Conservation (phyloP, 1,140 invertebrate species). For the Gerris buenoi region DNA sequence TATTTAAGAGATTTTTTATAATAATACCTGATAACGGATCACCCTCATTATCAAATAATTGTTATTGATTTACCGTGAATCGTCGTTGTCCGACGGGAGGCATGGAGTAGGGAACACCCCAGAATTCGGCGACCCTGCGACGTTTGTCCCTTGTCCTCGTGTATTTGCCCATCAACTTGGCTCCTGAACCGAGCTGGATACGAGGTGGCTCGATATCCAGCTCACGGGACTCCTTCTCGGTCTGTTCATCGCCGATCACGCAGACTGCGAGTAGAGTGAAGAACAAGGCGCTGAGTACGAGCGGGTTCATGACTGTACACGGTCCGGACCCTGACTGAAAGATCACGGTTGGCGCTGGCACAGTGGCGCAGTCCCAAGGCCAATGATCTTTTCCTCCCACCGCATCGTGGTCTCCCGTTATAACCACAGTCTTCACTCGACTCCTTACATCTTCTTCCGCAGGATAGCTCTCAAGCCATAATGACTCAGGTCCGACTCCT, state of each 20-base stretch:
- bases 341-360: too few relatives aligned
- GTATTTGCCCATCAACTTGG: not conserved
- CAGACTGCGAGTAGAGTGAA: not conserved
- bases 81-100: not conserved
- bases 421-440: too few relatives aligned
- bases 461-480: too few relatives aligned
- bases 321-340: too few relatives aligned
- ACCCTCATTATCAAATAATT: too few relatives aligned
- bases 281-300: not conserved
- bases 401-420: not conserved
- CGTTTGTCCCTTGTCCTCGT: not conserved
- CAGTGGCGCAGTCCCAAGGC: not conserved
- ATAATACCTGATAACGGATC: too few relatives aligned
- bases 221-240: not conserved
- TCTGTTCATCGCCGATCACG: not conserved
- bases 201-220: not conserved
- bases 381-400: not conserved
- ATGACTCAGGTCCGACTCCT: too few relatives aligned
- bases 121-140: not conserved
- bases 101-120: not conserved
- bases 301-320: not conserved
- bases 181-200: not conserved
- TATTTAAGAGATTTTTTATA: too few relatives aligned
- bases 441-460: too few relatives aligned
- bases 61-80: not conserved